Evolutionary conservation across 2,888 invertebrate genomes (phyloP), one percentile per base, ranked within the genome.

Genomic region (Cerceris ruficornis): DNA sequence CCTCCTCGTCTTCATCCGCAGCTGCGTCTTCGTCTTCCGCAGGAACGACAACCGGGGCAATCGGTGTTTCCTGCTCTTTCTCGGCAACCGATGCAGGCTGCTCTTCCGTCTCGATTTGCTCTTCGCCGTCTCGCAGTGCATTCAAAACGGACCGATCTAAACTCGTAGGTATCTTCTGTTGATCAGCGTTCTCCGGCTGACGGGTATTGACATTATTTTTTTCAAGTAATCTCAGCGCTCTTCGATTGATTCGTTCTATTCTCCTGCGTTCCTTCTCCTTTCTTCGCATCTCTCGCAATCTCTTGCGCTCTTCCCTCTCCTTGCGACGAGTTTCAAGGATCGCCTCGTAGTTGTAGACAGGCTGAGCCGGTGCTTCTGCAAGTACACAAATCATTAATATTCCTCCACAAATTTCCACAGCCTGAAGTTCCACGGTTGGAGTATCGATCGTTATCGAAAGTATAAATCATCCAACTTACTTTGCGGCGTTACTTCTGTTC

Each of bases 341-440:
- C 0, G 90, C 92, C 49, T 92, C 92, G 49, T 92, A 92, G 76
- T 92, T 92, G 58, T 92, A 92, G 0, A 91, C 90, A 0, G 92
- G 91, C 54, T 90, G 91, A 9, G 84, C 79, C 11, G 85, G 61
- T 6, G 77, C 75, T 72, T 86, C 88, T 87, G 46, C 7, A 67
- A 73, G 2, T 54, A 55, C 62, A 60, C 17, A 0, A 11, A 50
- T 46, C 6, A 1, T 50, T 52, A 41, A 65, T n/a, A 2, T 50
- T 50, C 9, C 46, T 11, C 1, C 11, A 46, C 46, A 46, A 11
- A 69, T 42, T 61, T 65, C 55, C 11, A 14, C 46, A 13, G 28
- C 1, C 28, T 28, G 28, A 28, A 2, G 28, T 1, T 28, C 2
- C 28, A 28, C 28, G 1, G 28, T 28, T 28, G 2, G 4, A 28